Conservation (phyloP, 2,888 invertebrate genomes). For the Metellina segmentata region DNA sequence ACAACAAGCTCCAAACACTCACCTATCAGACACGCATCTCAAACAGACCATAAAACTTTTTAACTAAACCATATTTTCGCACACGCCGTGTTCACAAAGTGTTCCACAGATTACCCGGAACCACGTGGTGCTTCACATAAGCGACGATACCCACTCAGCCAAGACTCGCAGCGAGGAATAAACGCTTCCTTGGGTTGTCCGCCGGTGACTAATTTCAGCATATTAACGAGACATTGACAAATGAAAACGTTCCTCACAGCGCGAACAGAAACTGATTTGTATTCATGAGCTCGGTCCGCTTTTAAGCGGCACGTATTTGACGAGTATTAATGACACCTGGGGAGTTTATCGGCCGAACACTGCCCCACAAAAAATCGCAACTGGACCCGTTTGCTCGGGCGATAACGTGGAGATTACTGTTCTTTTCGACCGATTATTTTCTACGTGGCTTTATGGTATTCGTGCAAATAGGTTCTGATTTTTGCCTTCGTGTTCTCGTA, state of each 20-base stretch:
- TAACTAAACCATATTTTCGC: too few relatives aligned
- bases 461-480: too few relatives aligned
- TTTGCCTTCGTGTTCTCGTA: too few relatives aligned
- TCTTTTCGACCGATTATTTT: too few relatives aligned
- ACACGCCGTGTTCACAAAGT: too few relatives aligned
- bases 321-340: constrained; percentile 50
- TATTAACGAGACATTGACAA: constrained; percentile 50
- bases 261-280: constrained; percentile 54
- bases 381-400: neutral
- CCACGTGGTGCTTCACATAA: too few relatives aligned
- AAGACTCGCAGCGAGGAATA: neutral
- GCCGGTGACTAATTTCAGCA: constrained; percentile 36
- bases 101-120: too few relatives aligned
- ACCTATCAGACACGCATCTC: too few relatives aligned
- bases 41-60: too few relatives aligned
- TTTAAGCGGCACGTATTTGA: constrained; percentile 41
- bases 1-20: too few relatives aligned
- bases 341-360: constrained; percentile 44
- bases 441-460: too few relatives aligned
- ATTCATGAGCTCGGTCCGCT: constrained; percentile 27
- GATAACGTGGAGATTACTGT: neutral
- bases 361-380: neutral
- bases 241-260: constrained; percentile 23
- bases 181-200: neutral
- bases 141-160: neutral